Evolutionary conservation across 1,140 invertebrate genomes (phyloP), one percentile per base, ranked within the genome.

Genomic region (Mactra quadrangularis): DNA sequence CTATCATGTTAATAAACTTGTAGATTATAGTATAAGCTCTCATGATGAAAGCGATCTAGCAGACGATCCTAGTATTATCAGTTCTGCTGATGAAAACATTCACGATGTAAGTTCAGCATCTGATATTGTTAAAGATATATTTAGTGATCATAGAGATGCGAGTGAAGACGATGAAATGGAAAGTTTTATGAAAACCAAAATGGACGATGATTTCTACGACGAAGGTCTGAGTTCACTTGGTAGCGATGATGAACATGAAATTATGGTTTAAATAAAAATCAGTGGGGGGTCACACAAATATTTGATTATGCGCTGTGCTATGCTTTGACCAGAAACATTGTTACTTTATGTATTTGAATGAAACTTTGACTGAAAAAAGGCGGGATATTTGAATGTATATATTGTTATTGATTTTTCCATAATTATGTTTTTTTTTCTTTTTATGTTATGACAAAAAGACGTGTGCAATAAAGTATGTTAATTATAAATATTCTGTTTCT

Each of bases 121-220:
- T 29, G 70, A 74, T 50, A 55, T 74, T 33, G 70, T 74, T 22
- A 53, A 33, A 22, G 50, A 29, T 22, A 50, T 35, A 25, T 74
- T 74, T 29, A 9, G n/a, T 25, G 70, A 74, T 15, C 15, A 25
- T 17, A 50, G 17, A 41, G 15, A 22, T 22, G 29, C 9, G 3
- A 33, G 25, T 31, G 70, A 74, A 55, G 70, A 74, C 33, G 70
- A 74, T 29, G 70, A 53, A 29, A 74, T 74, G 70, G 70, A 74
- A 25, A 74, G 70, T 47, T 74, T 74, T 31, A 74, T 74, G 70
- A 74, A 55, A 33, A 74, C 70, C 15, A 53, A 35, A 55, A 7
- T 74, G 52, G n/a, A 55, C 7, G 70, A 74, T 17, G 70, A 74
- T 19, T 74, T 55, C 31, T 74, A 47, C 17, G 70, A 74, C 50